Percentiles rank a stretch among this genome's conserved stretches.
Conservation (phyloP, 2,113 vertebrate genomes). For the Delphinapterus leucas region DNA sequence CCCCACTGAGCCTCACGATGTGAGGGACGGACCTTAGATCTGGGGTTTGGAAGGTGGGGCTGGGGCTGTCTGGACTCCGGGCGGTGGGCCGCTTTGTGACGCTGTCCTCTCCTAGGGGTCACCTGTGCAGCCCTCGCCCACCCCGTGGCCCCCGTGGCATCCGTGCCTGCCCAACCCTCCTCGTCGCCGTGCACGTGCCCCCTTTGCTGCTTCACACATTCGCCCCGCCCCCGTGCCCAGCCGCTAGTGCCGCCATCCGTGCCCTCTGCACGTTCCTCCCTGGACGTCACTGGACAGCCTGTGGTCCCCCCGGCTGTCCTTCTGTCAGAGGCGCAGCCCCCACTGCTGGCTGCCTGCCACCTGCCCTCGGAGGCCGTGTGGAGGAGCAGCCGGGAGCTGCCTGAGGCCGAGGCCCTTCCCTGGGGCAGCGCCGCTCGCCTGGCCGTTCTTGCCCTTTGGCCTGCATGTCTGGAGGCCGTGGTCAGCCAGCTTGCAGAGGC, state of each 20-base stretch:
- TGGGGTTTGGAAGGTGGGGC: background rate
- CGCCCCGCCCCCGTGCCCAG: no score
- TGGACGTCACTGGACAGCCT: no score
- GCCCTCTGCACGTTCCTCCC: background rate
- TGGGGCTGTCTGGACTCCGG: background rate
- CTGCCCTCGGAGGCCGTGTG: background rate
- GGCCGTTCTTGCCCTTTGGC: background rate
- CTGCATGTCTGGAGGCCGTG: background rate
- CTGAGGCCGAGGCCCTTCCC: no score
- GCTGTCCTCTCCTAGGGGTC: background rate
- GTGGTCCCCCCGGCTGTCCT: background rate
- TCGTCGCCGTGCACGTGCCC: accelerated
- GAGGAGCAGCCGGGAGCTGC: no score
- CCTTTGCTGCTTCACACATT: background rate
- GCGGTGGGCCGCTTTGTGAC: background rate
- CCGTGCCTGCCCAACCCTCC: background rate
- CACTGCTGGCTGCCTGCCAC: accelerated
- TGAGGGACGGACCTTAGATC: background rate
- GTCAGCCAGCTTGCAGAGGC: background rate
- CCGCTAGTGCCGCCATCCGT: accelerated
- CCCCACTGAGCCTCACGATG: background rate
- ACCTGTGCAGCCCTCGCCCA: no score
- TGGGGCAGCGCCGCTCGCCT: background rate
- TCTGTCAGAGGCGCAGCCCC: background rate
- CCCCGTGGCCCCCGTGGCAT: no score